Conservation (phyloP, 2,888 invertebrate genomes). For the Xylota segnis region DNA sequence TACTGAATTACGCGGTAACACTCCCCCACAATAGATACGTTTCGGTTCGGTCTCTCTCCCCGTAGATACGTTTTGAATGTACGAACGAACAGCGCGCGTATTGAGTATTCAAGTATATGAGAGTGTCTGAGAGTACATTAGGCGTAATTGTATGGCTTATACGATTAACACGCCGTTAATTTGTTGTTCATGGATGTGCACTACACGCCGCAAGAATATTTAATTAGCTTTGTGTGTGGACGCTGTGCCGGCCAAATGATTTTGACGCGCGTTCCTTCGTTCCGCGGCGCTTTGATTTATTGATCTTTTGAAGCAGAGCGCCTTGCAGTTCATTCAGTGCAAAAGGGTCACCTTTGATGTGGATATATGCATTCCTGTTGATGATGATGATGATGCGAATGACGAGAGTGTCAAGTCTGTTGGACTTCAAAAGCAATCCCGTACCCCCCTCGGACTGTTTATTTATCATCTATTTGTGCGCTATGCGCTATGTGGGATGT, state of each 20-base stretch:
- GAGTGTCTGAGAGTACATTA: constrained; percentile 57
- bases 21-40: constrained; percentile 15
- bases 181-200: constrained; percentile 75
- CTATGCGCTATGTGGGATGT: constrained; percentile 39
- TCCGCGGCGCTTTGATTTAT: constrained; percentile 66
- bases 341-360: constrained; percentile 65
- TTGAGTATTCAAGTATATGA: constrained; percentile 52
- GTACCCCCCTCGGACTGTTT: constrained; percentile 22
- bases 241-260: background rate
- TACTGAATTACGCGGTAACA: constrained; percentile 61
- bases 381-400: constrained; percentile 62
- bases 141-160: constrained; percentile 73
- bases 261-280: constrained; percentile 36
- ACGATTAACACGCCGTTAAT: constrained; percentile 75
- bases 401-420: constrained; percentile 64
- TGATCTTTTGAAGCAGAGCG: constrained; percentile 55
- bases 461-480: constrained; percentile 49
- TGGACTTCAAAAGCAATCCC: constrained; percentile 65
- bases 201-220: constrained; percentile 67
- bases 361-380: background rate
- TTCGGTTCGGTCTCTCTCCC: background rate
- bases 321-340: background rate
- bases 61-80: constrained; percentile 30
- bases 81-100: constrained; percentile 10
- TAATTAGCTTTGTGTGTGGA: constrained; percentile 60